Conservation (phyloP, 2,797 vertebrate genomes). For the Micrastur ruficollis region DNA sequence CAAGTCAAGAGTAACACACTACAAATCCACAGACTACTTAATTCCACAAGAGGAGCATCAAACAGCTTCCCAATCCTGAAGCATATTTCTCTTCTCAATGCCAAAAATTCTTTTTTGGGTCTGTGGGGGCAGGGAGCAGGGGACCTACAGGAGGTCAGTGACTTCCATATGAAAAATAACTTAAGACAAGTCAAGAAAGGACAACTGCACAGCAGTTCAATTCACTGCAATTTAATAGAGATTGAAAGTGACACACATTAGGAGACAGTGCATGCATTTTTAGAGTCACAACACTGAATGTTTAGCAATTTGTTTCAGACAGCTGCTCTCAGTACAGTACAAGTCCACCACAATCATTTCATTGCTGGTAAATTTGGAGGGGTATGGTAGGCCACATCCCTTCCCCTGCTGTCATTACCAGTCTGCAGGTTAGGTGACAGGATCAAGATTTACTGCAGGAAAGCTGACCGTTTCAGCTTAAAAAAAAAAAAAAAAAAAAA, state of each 20-base stretch:
- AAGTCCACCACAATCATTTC: neutral
- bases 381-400: neutral
- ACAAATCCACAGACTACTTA: neutral
- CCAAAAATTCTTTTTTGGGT: neutral
- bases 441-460: neutral
- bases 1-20: neutral
- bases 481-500: neutral
- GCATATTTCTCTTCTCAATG: neutral
- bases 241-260: neutral
- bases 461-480: neutral
- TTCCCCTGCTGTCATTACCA: neutral
- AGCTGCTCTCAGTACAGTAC: neutral
- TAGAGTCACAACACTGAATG: neutral
- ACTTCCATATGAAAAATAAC: neutral
- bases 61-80: neutral
- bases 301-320: neutral
- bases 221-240: slow-evolving; percentile 35
- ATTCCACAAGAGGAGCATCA: neutral
- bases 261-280: neutral
- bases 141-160: neutral
- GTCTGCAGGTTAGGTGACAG: neutral
- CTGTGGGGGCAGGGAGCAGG: neutral
- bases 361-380: neutral
- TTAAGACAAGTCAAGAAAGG: neutral
- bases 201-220: slow-evolving; percentile 14